Percentiles rank a stretch among this genome's conserved stretches.
Evolutionary conservation across 2,797 vertebrate genomes (phyloP).

Genomic region (Coendou prehensilis): DNA sequence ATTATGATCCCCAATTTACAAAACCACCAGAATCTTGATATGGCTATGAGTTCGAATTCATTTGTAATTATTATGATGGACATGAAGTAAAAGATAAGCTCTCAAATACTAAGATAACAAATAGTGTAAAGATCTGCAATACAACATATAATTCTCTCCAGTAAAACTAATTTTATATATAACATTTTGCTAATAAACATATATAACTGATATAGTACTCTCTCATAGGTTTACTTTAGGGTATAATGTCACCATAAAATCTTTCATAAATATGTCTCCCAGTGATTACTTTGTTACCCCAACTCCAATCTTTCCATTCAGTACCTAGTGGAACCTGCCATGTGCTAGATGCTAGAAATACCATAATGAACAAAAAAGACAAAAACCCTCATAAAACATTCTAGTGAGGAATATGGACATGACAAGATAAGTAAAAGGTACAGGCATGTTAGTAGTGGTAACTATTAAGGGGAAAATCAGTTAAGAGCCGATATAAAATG

Average conservation of each 20-base stretch:
- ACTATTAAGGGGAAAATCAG: not conserved
- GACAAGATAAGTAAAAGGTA: not conserved
- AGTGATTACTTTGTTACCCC: not conserved
- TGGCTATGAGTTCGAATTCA: not conserved
- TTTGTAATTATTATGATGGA: not conserved
- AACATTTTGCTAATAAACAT: conserved; percentile 32
- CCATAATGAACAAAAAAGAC: not conserved
- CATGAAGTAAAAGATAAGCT: conserved; percentile 19
- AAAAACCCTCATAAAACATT: not conserved
- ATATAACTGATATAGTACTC: not conserved
- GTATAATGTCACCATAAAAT: not conserved
- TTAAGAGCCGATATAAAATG: conserved; percentile 2
- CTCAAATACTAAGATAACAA: not conserved
- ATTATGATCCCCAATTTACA: not conserved
- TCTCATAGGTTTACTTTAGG: not conserved
- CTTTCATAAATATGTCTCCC: conserved; percentile 36
- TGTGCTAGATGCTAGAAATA: not conserved
- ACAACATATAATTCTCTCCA: not conserved
- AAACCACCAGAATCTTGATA: not conserved
- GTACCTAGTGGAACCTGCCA: not conserved
- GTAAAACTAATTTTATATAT: not conserved
- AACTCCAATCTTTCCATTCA: conserved; percentile 13
- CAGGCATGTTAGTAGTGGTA: not conserved
- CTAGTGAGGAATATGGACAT: not conserved
- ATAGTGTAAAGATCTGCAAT: not conserved